These are phyloP conservation scores for Monopterus albus DNA, from an alignment of 2,113 vertebrate genomes.

Conservation along the genomic window DNA sequence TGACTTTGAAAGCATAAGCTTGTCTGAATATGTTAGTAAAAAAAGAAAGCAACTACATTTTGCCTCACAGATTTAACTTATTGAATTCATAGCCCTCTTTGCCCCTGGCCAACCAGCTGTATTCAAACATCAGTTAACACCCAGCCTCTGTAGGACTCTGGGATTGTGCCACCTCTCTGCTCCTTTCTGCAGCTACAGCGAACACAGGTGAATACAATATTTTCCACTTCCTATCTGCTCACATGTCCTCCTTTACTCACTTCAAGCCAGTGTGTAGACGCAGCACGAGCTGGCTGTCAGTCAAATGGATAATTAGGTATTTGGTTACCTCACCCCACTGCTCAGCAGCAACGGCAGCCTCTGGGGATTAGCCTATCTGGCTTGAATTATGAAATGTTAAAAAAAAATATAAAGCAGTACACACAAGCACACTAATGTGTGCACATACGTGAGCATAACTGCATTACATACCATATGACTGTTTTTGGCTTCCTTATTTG, in stretches of 20 bases:
- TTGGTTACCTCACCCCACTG: slow-evolving; percentile 28
- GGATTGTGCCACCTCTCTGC: slow-evolving; percentile 31
- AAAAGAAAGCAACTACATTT: slow-evolving; percentile 11
- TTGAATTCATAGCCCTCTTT: slow-evolving; percentile 30
- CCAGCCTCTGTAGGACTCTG: slow-evolving; percentile 13
- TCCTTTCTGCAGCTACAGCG: not conserved
- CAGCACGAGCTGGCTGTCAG: slow-evolving; percentile 29
- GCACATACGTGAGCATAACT: slow-evolving; percentile 19
- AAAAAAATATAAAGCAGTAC: slow-evolving; percentile 54
- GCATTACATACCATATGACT: slow-evolving; percentile 26
- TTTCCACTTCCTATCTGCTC: slow-evolving; percentile 22
- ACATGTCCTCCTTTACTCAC: slow-evolving; percentile 11
- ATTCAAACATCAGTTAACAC: slow-evolving; percentile 5
- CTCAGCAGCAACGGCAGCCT: slow-evolving; percentile 48
- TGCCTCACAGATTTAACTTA: not conserved
- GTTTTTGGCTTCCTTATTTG: slow-evolving; percentile 65
- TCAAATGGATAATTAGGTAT: slow-evolving; percentile 23
- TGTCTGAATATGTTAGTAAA: not conserved
- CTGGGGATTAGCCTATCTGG: slow-evolving; percentile 19
- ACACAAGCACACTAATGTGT: slow-evolving; percentile 38
- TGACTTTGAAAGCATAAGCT: not conserved
- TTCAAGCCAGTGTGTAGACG: not conserved
- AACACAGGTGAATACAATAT: slow-evolving; percentile 11
- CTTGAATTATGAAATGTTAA: slow-evolving; percentile 44
- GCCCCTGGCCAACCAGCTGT: not conserved